Percentiles rank a stretch among this genome's conserved stretches.
Conservation (phyloP, 2,888 invertebrate genomes). For the Tiliacea aurago region DNA sequence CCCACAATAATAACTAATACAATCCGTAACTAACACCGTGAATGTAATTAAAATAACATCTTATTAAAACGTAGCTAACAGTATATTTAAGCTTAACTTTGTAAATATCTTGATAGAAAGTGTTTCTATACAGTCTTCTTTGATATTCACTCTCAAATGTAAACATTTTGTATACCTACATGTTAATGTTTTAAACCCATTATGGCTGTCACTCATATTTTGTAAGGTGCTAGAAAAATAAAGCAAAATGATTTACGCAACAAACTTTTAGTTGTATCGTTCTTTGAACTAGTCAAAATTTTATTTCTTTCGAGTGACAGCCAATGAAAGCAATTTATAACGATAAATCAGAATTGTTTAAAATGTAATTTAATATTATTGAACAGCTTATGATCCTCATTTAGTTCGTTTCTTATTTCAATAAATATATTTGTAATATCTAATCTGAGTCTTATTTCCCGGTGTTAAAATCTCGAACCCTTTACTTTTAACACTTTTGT, state of each 20-base stretch:
- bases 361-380: conserved; percentile 79
- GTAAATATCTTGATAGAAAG: conserved; percentile 86
- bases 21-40: conserved; percentile 58
- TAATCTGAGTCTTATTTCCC: conserved; percentile 73
- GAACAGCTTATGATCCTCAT: conserved; percentile 84
- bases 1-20: conserved; percentile 38
- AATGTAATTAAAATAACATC: conserved; percentile 68
- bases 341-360: conserved; percentile 68
- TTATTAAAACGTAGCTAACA: conserved; percentile 74
- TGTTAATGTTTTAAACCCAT: conserved; percentile 64
- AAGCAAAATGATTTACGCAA: conserved; percentile 53
- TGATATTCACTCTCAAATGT: conserved; percentile 83
- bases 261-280: conserved; percentile 70
- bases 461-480: not conserved
- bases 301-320: conserved; percentile 78
- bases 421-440: conserved; percentile 90
- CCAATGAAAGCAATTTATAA: conserved; percentile 69
- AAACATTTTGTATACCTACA: conserved; percentile 85
- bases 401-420: conserved; percentile 88
- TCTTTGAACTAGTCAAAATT: conserved; percentile 88
- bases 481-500: not conserved
- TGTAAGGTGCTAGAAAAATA: conserved; percentile 82
- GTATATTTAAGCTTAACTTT: conserved; percentile 85
- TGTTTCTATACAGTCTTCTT: conserved; percentile 86
- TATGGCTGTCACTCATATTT: conserved; percentile 65